Base-by-base conservation (phyloP, 2,888 invertebrate genomes). In the Mamestra brassicae region DNA sequence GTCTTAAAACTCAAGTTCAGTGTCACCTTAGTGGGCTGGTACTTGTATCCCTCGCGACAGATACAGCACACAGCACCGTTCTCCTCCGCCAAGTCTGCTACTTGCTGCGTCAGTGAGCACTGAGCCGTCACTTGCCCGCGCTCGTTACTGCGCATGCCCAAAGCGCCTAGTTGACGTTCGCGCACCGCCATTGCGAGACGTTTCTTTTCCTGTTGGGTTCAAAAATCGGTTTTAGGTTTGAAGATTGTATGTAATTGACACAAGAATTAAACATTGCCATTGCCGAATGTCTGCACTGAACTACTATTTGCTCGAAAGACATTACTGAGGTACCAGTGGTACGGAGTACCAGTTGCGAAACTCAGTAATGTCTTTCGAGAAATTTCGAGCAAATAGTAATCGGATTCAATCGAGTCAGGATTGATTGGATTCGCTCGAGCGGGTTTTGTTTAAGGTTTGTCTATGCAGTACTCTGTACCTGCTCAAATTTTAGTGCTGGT, bases 171-270 rank as follows among this genome's bases (percentile, higher is more conserved):
- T 91, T 99, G 99, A 87, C 99, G 99, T 93, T 99, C 99, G 65
- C 99, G 97, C 96, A 99, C 99, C 0, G 99, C 99, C 99, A 99
- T 99, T 0, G 99, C 99, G 71, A 99, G 96, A 0, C 99, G 98
- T 94, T 99, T 99, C 97, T 99, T 99, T 93, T 99, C 99, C 89
- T 99, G 98, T 47, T 34, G 0, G 4, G 34, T 17, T 36, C 0
- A 15, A 45, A 58, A 60, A 26, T 6, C 0, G 3, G 3, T 36
- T 52, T 52, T 1, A 10, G 15, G 4, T 58, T 15, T 38, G 4
- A 45, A 47, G 15, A 57, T 13, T 13, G 5, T 1, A 13, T 34
- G 4, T 11, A 10, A 10, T n/a, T 1, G 17, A 38, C 17, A 42
- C 42, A 42, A 8, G 42, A 38, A 38, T 38, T 3, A 38, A 38